Conservation (phyloP, 2,113 vertebrate genomes). For the Podarcis muralis region DNA sequence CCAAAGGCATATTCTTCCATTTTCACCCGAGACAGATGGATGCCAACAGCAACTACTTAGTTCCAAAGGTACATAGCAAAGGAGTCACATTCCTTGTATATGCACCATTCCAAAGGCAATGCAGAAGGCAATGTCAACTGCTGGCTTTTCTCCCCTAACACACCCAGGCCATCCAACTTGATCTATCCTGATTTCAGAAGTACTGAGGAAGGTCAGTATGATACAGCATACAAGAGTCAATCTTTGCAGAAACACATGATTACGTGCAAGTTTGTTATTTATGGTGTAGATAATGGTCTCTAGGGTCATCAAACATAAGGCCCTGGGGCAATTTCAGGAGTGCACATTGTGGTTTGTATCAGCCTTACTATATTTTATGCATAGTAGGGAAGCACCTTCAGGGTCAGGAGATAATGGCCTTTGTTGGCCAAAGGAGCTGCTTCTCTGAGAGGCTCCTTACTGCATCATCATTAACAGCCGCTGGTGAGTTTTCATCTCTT, state of each 20-base stretch:
- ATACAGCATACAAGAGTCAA: not conserved
- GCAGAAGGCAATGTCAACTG: not conserved
- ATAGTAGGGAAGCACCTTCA: not conserved
- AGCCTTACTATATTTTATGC: not conserved
- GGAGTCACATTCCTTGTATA: not conserved
- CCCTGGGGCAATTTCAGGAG: not conserved
- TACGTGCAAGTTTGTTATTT: not conserved
- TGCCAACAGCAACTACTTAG: too few relatives aligned
- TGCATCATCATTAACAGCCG: not conserved
- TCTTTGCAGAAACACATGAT: not conserved
- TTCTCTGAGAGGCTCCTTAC: too few relatives aligned
- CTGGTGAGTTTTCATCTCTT: not conserved
- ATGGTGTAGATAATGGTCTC: not conserved
- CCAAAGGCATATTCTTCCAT: too few relatives aligned
- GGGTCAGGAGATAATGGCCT: not conserved
- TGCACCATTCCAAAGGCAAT: not conserved
- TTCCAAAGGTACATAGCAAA: not conserved
- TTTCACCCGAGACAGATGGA: too few relatives aligned
- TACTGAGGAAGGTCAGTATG: not conserved
- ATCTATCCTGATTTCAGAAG: not conserved
- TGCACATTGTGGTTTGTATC: not conserved
- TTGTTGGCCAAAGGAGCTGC: not conserved
- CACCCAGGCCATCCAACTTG: not conserved
- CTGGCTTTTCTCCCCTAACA: not conserved
- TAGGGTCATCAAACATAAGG: not conserved